Evolutionary conservation across 1,140 invertebrate species (phyloP).

Genomic region (Cherax destructor): DNA sequence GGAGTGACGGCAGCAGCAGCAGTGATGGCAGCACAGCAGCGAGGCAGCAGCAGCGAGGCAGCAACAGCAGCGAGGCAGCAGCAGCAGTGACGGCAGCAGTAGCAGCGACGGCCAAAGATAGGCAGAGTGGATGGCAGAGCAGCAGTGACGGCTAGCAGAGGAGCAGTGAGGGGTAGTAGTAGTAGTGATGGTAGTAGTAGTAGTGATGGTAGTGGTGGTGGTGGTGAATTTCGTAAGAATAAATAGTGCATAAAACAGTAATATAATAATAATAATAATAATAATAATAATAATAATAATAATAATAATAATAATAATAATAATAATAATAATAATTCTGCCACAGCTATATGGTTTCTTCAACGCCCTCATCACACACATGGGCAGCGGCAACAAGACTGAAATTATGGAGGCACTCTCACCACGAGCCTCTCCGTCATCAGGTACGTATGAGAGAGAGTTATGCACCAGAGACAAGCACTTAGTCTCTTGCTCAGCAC

Average conservation of each 20-base stretch:
- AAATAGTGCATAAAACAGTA: not conserved
- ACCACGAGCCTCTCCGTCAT: constrained; percentile 52
- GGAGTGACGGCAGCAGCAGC: too few relatives aligned
- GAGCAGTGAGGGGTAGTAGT: too few relatives aligned
- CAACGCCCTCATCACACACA: constrained; percentile 88
- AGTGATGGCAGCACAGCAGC: too few relatives aligned
- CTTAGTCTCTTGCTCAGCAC: too few relatives aligned
- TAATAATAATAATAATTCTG: not conserved
- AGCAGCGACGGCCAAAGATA: too few relatives aligned
- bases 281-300: constrained; percentile 3
- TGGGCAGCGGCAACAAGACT: constrained; percentile 79
- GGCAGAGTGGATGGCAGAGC: too few relatives aligned
- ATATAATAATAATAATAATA: not conserved
- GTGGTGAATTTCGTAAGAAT: not conserved
- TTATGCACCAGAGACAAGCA: not conserved
- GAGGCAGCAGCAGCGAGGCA: too few relatives aligned
- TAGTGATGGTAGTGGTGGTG: not conserved
- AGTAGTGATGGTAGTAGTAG: too few relatives aligned
- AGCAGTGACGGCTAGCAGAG: too few relatives aligned
- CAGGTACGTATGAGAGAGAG: constrained; percentile 30
- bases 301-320: not conserved
- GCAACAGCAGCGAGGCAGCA: too few relatives aligned
- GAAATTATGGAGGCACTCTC: constrained; percentile 70
- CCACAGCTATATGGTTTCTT: constrained; percentile 92
- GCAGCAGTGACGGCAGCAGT: too few relatives aligned